Evolutionary conservation across 1,140 invertebrate species (phyloP).

Genomic region (Drosophila lowei): DNA sequence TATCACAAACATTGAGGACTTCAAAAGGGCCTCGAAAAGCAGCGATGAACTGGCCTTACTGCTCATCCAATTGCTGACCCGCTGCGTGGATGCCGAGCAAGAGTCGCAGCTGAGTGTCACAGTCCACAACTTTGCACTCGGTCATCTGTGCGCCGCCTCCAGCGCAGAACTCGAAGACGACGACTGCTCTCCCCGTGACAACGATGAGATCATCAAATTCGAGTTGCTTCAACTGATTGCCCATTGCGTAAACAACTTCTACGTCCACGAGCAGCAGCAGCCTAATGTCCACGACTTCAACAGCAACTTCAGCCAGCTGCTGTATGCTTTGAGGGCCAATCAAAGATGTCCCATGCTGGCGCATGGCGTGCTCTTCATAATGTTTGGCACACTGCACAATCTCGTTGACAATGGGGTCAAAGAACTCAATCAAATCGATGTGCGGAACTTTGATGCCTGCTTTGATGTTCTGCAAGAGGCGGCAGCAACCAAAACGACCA

Average conservation of each 20-base stretch:
- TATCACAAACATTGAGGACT: slow-evolving; percentile 44
- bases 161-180: slow-evolving; percentile 23
- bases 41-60: slow-evolving; percentile 75
- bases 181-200: slow-evolving; percentile 7
- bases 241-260: slow-evolving; percentile 72
- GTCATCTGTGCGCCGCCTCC: slow-evolving; percentile 50
- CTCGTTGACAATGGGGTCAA: slow-evolving; percentile 52
- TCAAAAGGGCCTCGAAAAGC: slow-evolving; percentile 43
- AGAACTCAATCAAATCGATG: slow-evolving; percentile 62
- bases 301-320: slow-evolving; percentile 64
- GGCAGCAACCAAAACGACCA: slow-evolving; percentile 21
- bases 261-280: slow-evolving; percentile 49
- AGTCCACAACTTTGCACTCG: slow-evolving; percentile 74
- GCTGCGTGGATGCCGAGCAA: slow-evolving; percentile 68
- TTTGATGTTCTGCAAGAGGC: slow-evolving; percentile 60
- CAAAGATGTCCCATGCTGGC: slow-evolving; percentile 38
- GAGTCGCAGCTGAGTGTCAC: slow-evolving; percentile 63
- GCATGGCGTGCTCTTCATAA: slow-evolving; percentile 63
- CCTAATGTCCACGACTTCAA: slow-evolving; percentile 63
- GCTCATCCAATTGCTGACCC: slow-evolving; percentile 64
- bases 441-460: slow-evolving; percentile 60
- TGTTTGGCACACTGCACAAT: slow-evolving; percentile 75
- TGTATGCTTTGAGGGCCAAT: slow-evolving; percentile 67
- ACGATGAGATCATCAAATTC: slow-evolving; percentile 70
- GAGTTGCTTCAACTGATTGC: slow-evolving; percentile 69